These are phyloP conservation scores for Oscheius sp. DNA, from an alignment of 2,888 invertebrate genomes.

Conservation along the genomic window DNA sequence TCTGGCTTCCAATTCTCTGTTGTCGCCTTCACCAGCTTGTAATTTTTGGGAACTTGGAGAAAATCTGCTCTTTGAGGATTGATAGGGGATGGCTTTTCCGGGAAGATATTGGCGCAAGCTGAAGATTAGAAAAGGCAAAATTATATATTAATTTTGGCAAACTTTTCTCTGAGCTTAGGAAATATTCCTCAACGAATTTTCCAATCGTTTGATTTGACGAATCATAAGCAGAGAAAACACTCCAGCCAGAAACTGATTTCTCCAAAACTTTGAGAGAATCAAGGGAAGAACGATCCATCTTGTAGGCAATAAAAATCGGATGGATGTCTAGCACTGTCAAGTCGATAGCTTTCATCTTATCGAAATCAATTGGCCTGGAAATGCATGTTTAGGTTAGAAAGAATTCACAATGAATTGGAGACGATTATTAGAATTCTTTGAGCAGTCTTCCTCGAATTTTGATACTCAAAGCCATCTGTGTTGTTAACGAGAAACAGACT, in stretches of 20 bases:
- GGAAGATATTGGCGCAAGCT: background rate
- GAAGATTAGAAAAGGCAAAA: background rate
- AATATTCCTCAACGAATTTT: background rate
- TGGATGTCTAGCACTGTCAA: background rate
- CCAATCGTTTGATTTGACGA: background rate
- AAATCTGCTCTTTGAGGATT: background rate
- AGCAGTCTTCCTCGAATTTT: background rate
- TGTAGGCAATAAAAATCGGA: background rate
- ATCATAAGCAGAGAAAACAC: background rate
- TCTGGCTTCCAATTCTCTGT: background rate
- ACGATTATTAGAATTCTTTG: background rate
- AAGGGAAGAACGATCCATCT: background rate
- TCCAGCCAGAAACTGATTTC: background rate
- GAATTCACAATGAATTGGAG: background rate
- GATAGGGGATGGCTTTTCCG: background rate
- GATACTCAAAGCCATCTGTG: background rate
- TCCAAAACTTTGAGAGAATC: background rate
- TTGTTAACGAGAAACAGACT: background rate
- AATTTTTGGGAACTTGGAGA: background rate
- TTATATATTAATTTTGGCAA: background rate
- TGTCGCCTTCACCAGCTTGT: background rate
- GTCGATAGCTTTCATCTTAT: background rate
- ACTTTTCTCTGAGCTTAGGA: background rate
- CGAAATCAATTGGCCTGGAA: background rate
- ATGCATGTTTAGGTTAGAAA: background rate